Evolutionary conservation across 2,888 invertebrate genomes (phyloP).

Genomic region (Mythimna albipuncta): DNA sequence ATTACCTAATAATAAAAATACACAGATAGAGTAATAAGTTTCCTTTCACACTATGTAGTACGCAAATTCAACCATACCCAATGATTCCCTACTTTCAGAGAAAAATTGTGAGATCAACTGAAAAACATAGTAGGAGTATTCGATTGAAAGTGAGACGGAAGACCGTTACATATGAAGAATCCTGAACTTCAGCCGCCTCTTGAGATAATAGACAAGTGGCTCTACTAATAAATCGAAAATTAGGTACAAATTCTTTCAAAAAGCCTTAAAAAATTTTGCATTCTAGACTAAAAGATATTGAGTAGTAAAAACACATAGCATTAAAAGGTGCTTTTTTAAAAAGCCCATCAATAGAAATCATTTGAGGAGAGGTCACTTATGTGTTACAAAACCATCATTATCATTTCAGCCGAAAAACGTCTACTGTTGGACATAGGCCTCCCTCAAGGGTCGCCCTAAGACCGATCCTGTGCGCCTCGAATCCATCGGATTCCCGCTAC

Average conservation of each 20-base stretch:
- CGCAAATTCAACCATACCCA: background rate
- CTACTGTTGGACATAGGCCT: too few relatives aligned
- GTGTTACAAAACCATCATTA: too few relatives aligned
- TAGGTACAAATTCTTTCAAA: background rate
- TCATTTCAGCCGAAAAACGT: too few relatives aligned
- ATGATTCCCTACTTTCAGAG: conserved; percentile 6
- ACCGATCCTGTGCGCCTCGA: too few relatives aligned
- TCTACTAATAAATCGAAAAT: conserved; percentile 25
- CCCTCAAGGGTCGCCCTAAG: too few relatives aligned
- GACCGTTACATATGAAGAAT: conserved; percentile 50
- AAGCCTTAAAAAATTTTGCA: too few relatives aligned
- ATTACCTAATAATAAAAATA: background rate
- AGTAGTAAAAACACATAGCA: background rate
- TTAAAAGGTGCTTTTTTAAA: too few relatives aligned
- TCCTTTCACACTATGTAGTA: background rate
- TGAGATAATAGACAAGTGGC: conserved; percentile 33
- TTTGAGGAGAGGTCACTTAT: too few relatives aligned
- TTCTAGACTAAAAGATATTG: too few relatives aligned
- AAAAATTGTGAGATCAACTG: conserved; percentile 15
- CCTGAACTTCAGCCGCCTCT: conserved; percentile 24
- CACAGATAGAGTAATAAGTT: background rate
- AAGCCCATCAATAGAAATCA: too few relatives aligned
- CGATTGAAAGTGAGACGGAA: conserved; percentile 49
- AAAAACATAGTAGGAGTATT: conserved; percentile 42
- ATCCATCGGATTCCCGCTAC: too few relatives aligned